These are phyloP conservation scores for Danio jaintianensis DNA, from an alignment of 2,797 vertebrate genomes.

Conservation along the genomic window DNA sequence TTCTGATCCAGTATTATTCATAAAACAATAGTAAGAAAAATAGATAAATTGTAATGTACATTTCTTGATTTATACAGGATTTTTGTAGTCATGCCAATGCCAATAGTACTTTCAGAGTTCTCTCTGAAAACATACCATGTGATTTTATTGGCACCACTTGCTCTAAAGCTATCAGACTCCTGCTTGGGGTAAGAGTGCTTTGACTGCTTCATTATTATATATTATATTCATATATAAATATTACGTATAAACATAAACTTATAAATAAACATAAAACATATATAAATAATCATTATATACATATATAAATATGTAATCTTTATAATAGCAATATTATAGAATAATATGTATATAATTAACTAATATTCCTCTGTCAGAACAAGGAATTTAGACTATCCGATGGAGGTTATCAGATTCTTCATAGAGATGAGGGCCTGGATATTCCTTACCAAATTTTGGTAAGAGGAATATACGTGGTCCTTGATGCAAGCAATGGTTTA, in stretches of 20 bases:
- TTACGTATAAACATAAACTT: background rate
- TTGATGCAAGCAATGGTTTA: constrained; percentile 80
- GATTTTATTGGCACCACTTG: constrained; percentile 82
- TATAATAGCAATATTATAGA: no score
- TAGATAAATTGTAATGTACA: no score
- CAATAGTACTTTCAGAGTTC: constrained; percentile 82
- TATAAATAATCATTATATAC: background rate
- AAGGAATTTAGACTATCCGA: constrained; percentile 84
- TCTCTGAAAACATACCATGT: constrained; percentile 82
- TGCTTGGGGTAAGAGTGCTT: constrained; percentile 76
- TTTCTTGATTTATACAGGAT: constrained; percentile 72
- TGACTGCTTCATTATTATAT: background rate
- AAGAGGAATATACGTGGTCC: constrained; percentile 85
- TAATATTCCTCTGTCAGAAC: constrained; percentile 68
- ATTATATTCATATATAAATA: background rate
- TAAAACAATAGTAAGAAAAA: no score
- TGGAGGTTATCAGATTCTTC: constrained; percentile 75
- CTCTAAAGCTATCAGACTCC: constrained; percentile 82
- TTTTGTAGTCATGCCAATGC: constrained; percentile 75
- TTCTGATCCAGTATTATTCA: no score
- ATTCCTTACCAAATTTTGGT: constrained; percentile 75
- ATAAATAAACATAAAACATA: background rate
- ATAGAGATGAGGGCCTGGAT: constrained; percentile 63
- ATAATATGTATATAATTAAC: no score
- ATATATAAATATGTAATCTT: no score